Percentiles rank a stretch among this genome's conserved stretches.
These are phyloP conservation scores for Megaceryle torquata DNA, from an alignment of 2,113 vertebrate species.

Conservation along the genomic window DNA sequence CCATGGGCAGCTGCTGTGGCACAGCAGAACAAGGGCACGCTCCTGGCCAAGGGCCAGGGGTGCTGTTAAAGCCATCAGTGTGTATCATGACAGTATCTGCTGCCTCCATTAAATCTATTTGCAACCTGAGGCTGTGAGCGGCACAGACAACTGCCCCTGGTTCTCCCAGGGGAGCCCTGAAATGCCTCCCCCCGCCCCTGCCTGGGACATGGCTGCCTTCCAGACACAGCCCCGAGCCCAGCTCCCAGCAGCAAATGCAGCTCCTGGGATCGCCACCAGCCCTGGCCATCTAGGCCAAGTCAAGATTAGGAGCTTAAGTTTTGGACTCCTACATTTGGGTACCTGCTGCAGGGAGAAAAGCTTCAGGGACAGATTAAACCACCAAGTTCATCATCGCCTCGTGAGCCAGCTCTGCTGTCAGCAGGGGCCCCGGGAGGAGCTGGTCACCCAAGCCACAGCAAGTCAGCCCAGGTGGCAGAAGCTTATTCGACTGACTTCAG, in stretches of 20 bases:
- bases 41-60: background rate
- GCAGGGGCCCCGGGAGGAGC: background rate
- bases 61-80: background rate
- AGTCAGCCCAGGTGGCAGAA: background rate
- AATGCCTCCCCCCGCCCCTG: background rate
- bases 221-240: background rate
- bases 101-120: rapidly evolving
- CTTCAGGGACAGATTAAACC: background rate
- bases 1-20: background rate
- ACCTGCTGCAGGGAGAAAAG: background rate
- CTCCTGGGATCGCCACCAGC: background rate
- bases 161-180: background rate
- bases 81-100: background rate
- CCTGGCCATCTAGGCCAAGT: background rate
- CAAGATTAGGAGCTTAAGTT: background rate
- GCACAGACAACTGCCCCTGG: background rate
- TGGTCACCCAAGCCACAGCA: rapidly evolving
- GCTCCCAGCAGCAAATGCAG: background rate
- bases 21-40: background rate
- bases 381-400: rapidly evolving
- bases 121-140: background rate
- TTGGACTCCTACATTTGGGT: background rate
- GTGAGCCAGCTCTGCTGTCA: background rate
- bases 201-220: rapidly evolving
- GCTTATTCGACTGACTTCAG: background rate